Percentiles rank a stretch among this genome's conserved stretches.
phyloP scores from a whole-genome alignment of 2,888 invertebrate genomes.

The Himalopsyche anomala region DNA sequence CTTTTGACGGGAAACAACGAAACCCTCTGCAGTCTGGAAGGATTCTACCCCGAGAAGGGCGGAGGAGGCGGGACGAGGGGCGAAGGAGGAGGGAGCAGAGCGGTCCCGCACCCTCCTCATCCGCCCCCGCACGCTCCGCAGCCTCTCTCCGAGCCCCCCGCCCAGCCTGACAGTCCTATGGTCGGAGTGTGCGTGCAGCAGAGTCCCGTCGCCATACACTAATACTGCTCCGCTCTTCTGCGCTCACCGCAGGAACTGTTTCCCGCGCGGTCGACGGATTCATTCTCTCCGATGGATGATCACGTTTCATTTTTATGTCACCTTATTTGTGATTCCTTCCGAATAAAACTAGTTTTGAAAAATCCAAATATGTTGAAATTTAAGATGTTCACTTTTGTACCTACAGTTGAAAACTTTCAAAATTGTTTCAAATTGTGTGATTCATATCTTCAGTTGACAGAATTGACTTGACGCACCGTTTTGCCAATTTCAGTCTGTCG shows the following conservation, averaged over 20 bases:
- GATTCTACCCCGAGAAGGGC: slow-evolving; percentile 65
- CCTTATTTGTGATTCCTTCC: neutral
- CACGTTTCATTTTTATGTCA: neutral
- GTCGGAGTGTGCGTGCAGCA: slow-evolving; percentile 93
- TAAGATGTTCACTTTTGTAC: neutral
- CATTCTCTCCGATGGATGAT: neutral
- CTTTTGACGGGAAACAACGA: slow-evolving; percentile 38
- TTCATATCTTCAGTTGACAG: neutral
- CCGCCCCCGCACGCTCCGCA: slow-evolving; percentile 63
- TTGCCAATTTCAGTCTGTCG: no score
- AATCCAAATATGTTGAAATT: neutral
- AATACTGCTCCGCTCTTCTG: slow-evolving; percentile 63
- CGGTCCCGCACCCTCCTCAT: slow-evolving; percentile 65
- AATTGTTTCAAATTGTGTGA: slow-evolving; percentile 3
- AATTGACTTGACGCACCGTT: neutral
- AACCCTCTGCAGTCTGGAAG: slow-evolving; percentile 71
- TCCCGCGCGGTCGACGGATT: neutral
- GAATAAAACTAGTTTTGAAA: neutral
- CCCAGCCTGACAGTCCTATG: slow-evolving; percentile 81
- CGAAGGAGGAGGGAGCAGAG: neutral
- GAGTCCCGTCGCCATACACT: slow-evolving; percentile 94
- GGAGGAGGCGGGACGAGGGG: slow-evolving; percentile 5
- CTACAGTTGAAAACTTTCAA: slow-evolving; percentile 1
- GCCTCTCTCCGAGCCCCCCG: slow-evolving; percentile 66
- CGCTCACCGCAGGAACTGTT: no score